Conservation (phyloP, 30 jellyfish, hydroid and myxozoan species). For the Hydra vulgaris region DNA sequence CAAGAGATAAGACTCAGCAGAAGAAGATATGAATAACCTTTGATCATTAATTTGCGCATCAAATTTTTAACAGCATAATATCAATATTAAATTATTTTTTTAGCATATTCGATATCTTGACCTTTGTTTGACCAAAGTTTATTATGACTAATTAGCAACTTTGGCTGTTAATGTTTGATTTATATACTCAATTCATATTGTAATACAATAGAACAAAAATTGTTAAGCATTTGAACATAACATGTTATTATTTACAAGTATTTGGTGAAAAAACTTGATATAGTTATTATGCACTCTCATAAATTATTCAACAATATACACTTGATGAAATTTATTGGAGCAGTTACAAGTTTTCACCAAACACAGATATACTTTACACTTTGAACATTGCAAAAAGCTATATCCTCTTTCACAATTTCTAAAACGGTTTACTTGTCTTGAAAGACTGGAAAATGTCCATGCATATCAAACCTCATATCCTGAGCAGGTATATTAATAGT, state of each 20-base stretch:
- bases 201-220: no score
- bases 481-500: slow-evolving; percentile 1
- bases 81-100: no score
- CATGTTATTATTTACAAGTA: no score
- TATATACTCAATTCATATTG: no score
- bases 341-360: slow-evolving; percentile 23
- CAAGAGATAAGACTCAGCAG: no score
- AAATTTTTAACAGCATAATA: no score
- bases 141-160: no score
- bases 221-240: no score
- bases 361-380: slow-evolving; percentile 33
- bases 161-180: no score
- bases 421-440: slow-evolving; percentile 24
- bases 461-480: slow-evolving; percentile 17
- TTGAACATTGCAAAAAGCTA: slow-evolving; percentile 11
- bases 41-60: no score
- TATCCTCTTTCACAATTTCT: slow-evolving; percentile 28
- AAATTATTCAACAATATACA: no score
- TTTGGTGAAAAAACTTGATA: background rate
- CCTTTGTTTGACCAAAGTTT: background rate
- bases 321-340: slow-evolving; percentile 23
- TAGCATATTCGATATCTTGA: background rate
- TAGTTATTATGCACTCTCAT: background rate
- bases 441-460: slow-evolving; percentile 24
- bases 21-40: no score